These are phyloP conservation scores for Creontiades dilutus DNA, from an alignment of 2,888 invertebrate species.

Conservation along the genomic window DNA sequence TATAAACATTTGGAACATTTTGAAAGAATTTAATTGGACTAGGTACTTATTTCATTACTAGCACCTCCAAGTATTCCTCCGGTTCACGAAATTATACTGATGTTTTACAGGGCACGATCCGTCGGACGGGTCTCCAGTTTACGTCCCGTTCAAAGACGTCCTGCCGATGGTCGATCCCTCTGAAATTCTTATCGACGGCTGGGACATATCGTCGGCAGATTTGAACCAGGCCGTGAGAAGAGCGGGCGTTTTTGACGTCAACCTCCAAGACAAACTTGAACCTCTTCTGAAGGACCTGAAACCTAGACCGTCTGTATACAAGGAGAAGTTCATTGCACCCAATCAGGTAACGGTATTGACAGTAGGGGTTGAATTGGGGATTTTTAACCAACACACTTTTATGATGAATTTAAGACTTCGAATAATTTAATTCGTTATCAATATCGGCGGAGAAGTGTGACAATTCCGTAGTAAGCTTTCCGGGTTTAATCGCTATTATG, in stretches of 20 bases:
- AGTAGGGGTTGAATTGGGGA: too few species aligned
- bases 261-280: slow-evolving; percentile 88
- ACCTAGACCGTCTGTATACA: slow-evolving; percentile 92
- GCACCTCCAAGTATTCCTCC: too few species aligned
- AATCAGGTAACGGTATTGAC: slow-evolving; percentile 88
- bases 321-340: slow-evolving; percentile 95
- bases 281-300: slow-evolving; percentile 86
- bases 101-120: slow-evolving; percentile 77
- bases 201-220: slow-evolving; percentile 92
- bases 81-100: slow-evolving; percentile 78
- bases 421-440: too few species aligned
- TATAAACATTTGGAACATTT: too few species aligned
- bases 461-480: too few species aligned
- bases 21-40: too few species aligned
- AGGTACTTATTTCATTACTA: too few species aligned
- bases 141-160: slow-evolving; percentile 87
- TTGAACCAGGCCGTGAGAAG: slow-evolving; percentile 92
- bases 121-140: slow-evolving; percentile 76
- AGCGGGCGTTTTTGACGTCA: slow-evolving; percentile 87
- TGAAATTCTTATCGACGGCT: slow-evolving; percentile 91
- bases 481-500: too few species aligned
- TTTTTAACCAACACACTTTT: too few species aligned
- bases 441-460: too few species aligned
- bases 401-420: too few species aligned
- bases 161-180: slow-evolving; percentile 94